These are phyloP conservation scores for Carollia perspicillata DNA, from an alignment of 2,113 vertebrate genomes.

Conservation along the genomic window DNA sequence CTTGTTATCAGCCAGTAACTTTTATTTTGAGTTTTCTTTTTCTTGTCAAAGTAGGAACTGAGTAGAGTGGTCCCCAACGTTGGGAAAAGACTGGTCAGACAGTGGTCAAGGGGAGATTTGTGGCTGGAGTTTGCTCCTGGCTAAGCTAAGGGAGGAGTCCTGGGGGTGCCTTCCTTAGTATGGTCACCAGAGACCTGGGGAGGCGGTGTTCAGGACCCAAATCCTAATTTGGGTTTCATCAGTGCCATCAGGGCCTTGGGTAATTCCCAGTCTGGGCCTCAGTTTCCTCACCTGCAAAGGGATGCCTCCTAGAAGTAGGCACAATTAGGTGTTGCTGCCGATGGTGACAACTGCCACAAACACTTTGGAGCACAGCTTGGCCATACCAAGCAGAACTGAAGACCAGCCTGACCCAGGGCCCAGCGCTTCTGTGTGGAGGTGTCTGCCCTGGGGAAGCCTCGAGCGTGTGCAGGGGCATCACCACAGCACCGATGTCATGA, in stretches of 20 bases:
- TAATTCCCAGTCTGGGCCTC: background rate
- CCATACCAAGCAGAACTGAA: background rate
- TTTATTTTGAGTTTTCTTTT: background rate
- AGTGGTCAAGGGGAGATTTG: background rate
- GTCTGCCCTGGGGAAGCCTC: background rate
- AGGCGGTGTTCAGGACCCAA: background rate
- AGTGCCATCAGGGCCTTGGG: background rate
- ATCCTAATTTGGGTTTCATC: background rate
- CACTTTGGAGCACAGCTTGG: background rate
- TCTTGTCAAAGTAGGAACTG: background rate
- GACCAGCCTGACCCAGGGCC: background rate
- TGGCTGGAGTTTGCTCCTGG: background rate
- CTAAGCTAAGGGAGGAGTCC: background rate
- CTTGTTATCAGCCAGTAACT: conserved; percentile 17
- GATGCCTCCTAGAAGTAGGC: background rate
- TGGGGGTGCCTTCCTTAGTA: background rate
- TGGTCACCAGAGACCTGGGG: background rate
- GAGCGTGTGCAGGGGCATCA: rapidly evolving
- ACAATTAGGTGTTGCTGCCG: background rate
- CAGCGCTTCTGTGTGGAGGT: background rate
- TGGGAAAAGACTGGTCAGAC: background rate
- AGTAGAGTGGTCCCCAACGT: background rate
- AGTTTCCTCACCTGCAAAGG: background rate
- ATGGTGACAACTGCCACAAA: background rate
- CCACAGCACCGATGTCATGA: background rate